Evolutionary conservation across 2,888 invertebrate species (phyloP), one percentile per base, ranked within the genome.

Genomic region (Teinopalpus imperialis): DNA sequence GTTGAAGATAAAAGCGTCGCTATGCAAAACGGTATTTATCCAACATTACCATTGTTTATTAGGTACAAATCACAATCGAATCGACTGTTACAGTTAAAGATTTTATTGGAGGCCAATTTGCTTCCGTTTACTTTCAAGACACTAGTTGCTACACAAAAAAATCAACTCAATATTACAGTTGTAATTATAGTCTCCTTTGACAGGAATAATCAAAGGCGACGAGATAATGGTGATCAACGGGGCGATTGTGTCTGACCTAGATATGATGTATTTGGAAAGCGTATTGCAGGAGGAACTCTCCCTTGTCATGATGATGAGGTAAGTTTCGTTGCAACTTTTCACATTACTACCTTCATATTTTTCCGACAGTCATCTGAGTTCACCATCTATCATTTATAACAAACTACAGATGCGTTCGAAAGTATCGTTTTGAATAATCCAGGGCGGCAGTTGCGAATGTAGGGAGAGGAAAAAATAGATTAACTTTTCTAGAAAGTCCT

Each of bases 161-260:
- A 42, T 32, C 29, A 35, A 37, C 43, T 31, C 35, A 34, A 43
- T 36, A 14, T 48, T 45, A 32, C 27, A 46, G 45, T 50, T 48
- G 45, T 50, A 48, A 50, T 50, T 46, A 53, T 46, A 48, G 48
- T 48, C 41, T 50, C 74, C 72, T 78, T 70, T 76, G 67, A 70
- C 90, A 98, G 98, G 98, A 74, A 95, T 98, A 78, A 97, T 97
- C 85, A 96, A 97, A 90, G 95, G 98, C 69, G 98, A 98, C 89
- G 98, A 98, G 91, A 98, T 98, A 82, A 97, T 98, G 94, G 97
- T 98, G 81, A 98, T 98, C 90, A 98, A 98, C 90, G 97, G 98
- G 58, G 97, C 98, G 66, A 97, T 98, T 81, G 98, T 98, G 61
- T 97, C 97, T 71, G 98, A 98, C 90, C 92, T 98, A 89, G 98